Conservation (phyloP, 1,140 invertebrate species). For the Drosophila prosaltans region DNA sequence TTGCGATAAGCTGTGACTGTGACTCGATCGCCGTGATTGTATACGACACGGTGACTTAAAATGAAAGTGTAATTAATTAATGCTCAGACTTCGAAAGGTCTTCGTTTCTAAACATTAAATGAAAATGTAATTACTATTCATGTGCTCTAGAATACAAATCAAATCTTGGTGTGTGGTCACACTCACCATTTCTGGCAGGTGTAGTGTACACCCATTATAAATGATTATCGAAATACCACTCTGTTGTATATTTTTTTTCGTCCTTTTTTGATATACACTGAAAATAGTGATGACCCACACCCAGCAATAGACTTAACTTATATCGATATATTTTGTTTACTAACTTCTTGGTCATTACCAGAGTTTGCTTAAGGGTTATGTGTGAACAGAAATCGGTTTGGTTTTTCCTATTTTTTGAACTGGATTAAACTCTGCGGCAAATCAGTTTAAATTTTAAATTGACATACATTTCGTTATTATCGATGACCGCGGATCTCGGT, state of each 20-base stretch:
- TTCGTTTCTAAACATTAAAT: background rate
- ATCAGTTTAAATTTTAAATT: background rate
- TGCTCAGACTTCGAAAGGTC: background rate
- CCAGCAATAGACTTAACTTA: background rate
- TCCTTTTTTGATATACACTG: slow-evolving; percentile 7
- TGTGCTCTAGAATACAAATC: background rate
- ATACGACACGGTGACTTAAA: background rate
- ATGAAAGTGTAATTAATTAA: background rate
- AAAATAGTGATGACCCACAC: slow-evolving; percentile 4
- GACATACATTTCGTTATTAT: background rate
- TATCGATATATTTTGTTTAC: background rate
- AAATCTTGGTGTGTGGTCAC: background rate
- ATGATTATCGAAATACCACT: background rate
- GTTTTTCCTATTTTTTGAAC: no score
- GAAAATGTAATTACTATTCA: background rate
- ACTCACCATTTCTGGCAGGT: background rate
- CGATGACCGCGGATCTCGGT: background rate
- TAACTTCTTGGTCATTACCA: background rate
- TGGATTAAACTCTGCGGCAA: background rate
- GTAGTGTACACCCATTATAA: slow-evolving; percentile 3
- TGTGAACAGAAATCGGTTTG: background rate
- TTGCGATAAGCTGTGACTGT: slow-evolving; percentile 1
- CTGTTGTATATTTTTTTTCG: background rate
- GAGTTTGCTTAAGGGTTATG: background rate
- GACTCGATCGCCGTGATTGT: background rate